Evolutionary conservation across 2,888 invertebrate genomes (phyloP), one percentile per base, ranked within the genome.

Genomic region (Limnephilus marmoratus): DNA sequence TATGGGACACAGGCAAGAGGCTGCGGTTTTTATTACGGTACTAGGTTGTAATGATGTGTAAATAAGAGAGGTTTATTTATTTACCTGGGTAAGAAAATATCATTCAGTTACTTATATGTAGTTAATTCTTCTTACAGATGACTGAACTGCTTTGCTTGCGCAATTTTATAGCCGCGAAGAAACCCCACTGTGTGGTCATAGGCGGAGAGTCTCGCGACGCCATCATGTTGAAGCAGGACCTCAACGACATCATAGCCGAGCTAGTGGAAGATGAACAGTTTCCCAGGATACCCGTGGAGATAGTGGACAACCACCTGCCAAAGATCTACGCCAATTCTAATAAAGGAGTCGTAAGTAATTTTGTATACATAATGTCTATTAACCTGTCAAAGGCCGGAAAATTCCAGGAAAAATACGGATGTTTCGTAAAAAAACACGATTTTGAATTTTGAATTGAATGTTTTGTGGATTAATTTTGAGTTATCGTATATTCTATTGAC

Each of bases 121-220:
- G 53, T 4, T 53, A 15, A 13, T 53, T 53, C 68, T 68, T 41
- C 24, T 92, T 94, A 12, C 93, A 96, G 95, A 96, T 97, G 94
- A 96, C 97, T 0, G 98, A 98, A 95, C 94, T 98, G 90, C 94
- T 96, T 24, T 97, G 97, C 49, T 94, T 98, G 83, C 97, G 96
- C 93, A 97, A 98, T 94, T 99, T 99, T 94, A 98, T 99, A 90
- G 96, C 97, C 0, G 97, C 97, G 37, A 99, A 99, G 95, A 99
- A 98, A 94, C 99, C 99, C 0, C 99, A 99, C 95, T 98, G 99
- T 24, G 97, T 99, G 45, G 98, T 97, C 0, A 97, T 99, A 29
- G 98, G 98, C 13, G 99, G 98, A 0, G 99, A 99, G 95, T 98
- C 98, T 0, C 96, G 99, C 5, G 98, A 98, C 94, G 98, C 99